phyloP scores from a whole-genome alignment of 2,888 invertebrate species.

The Corythucha ciliata region DNA sequence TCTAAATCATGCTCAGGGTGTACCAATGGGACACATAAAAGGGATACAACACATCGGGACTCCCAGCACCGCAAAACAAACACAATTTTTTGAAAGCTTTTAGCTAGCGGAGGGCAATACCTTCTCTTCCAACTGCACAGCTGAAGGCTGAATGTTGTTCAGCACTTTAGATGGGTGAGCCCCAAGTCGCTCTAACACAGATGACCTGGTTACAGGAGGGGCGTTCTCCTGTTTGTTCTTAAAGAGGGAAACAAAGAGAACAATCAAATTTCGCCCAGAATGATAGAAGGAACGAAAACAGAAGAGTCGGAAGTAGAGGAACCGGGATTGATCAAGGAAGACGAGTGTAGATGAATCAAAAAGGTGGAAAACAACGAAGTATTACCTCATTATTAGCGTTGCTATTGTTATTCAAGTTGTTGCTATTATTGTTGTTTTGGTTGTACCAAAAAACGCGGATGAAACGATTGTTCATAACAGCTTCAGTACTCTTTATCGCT shows the following conservation, averaged over 20 bases:
- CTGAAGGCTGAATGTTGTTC: slow-evolving; percentile 30
- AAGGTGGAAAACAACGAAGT: slow-evolving; percentile 3
- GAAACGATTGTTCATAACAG: slow-evolving; percentile 94
- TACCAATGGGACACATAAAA: slow-evolving; percentile 1
- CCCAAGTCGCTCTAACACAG: slow-evolving; percentile 49
- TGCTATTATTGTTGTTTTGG: slow-evolving; percentile 43
- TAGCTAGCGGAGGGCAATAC: slow-evolving; percentile 6
- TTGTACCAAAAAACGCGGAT: slow-evolving; percentile 97
- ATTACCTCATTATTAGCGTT: slow-evolving; percentile 27
- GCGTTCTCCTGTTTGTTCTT: slow-evolving; percentile 29
- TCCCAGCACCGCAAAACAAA: slow-evolving; percentile 1
- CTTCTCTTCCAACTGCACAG: slow-evolving; percentile 30
- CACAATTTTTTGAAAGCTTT: slow-evolving; percentile 1
- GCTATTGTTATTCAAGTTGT: slow-evolving; percentile 42
- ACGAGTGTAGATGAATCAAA: background rate
- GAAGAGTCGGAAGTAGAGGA: background rate
- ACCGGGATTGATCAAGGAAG: background rate
- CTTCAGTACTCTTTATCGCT: slow-evolving; percentile 92
- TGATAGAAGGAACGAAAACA: background rate
- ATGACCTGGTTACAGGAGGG: slow-evolving; percentile 33
- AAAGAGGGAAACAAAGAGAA: background rate
- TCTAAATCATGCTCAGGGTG: background rate
- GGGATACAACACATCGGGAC: too few species aligned
- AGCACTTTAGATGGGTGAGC: slow-evolving; percentile 35
- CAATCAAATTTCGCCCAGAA: background rate